Percentiles rank a stretch among this genome's conserved stretches.
Evolutionary conservation across 2,113 vertebrate genomes (phyloP).

Genomic region (Protomyctophum bolini): DNA sequence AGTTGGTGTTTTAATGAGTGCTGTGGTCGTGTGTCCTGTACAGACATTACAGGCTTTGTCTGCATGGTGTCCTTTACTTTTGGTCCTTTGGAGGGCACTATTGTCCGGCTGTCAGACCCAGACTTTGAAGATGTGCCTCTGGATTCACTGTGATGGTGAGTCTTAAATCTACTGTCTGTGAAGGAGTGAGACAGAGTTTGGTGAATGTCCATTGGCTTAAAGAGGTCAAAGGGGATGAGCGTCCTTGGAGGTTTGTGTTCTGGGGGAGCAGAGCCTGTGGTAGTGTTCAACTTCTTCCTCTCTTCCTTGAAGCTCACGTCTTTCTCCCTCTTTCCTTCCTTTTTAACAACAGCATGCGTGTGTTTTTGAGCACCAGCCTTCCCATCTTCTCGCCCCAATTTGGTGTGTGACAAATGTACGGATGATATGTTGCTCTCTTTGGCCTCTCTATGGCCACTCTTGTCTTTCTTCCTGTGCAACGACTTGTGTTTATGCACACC

Average conservation of each 20-base stretch:
- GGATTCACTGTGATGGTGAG: conserved; percentile 64
- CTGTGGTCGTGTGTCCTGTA: conserved; percentile 82
- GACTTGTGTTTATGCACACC: conserved; percentile 63
- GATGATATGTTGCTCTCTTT: conserved; percentile 21
- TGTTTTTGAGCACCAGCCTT: conserved; percentile 49
- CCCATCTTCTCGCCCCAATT: conserved; percentile 62
- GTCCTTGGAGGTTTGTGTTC: conserved; percentile 72
- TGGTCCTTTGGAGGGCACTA: conserved; percentile 77
- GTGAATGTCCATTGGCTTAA: conserved; percentile 73
- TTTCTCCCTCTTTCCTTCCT: conserved; percentile 64
- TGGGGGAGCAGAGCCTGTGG: conserved; percentile 24
- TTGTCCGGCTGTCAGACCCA: conserved; percentile 64
- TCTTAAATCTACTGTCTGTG: conserved; percentile 61
- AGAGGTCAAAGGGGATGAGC: conserved; percentile 75
- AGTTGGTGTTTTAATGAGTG: conserved; percentile 69
- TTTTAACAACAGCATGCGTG: conserved; percentile 36
- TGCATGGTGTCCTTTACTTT: conserved; percentile 79
- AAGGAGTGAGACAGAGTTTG: conserved; percentile 67
- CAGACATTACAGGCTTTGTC: conserved; percentile 72
- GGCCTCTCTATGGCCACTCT: conserved; percentile 70
- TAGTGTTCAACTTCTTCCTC: conserved; percentile 60
- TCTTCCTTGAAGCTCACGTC: conserved; percentile 69
- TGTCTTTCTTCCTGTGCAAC: conserved; percentile 72
- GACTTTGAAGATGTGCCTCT: conserved; percentile 60
- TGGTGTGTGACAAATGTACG: conserved; percentile 22